phyloP scores from a whole-genome alignment of 1,140 invertebrate species.

The Lycorma delicatula region DNA sequence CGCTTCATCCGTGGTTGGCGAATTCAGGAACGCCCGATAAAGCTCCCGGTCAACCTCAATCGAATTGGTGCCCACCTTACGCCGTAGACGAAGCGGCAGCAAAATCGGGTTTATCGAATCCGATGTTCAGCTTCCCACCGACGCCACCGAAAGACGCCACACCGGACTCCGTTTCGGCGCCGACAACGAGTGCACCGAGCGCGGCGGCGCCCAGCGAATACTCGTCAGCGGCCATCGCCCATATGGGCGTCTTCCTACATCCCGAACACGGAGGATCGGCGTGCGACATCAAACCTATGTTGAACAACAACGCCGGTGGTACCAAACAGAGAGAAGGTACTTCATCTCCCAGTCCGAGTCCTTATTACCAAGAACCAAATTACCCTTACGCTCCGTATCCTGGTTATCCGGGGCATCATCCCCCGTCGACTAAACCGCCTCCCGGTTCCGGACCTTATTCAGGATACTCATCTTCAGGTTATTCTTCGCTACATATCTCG shows the following conservation, averaged over 20 bases:
- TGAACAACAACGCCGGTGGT: slow-evolving; percentile 15
- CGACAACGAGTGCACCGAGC: slow-evolving; percentile 17
- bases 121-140: slow-evolving; percentile 29
- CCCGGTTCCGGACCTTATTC: slow-evolving; percentile 1
- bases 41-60: not conserved
- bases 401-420: slow-evolving; percentile 9
- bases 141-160: slow-evolving; percentile 28
- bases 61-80: slow-evolving; percentile 20
- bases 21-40: slow-evolving; percentile 8
- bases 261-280: slow-evolving; percentile 21
- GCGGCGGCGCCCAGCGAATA: slow-evolving; percentile 19
- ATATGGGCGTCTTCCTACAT: slow-evolving; percentile 29
- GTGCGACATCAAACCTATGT: slow-evolving; percentile 27
- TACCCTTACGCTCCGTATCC: slow-evolving; percentile 13
- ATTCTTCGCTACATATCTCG: slow-evolving; percentile 7
- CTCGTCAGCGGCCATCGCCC: slow-evolving; percentile 23
- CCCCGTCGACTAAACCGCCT: slow-evolving; percentile 17
- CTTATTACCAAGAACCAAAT: slow-evolving; percentile 10
- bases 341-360: slow-evolving; percentile 18
- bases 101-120: slow-evolving; percentile 15
- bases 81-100: slow-evolving; percentile 11
- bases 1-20: slow-evolving; percentile 21
- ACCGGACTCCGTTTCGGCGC: slow-evolving; percentile 24
- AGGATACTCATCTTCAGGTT: slow-evolving; percentile 9
- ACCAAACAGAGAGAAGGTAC: slow-evolving; percentile 31